phyloP scores from a whole-genome alignment of 1,140 invertebrate genomes.

The Thalassaphorura encarpata region DNA sequence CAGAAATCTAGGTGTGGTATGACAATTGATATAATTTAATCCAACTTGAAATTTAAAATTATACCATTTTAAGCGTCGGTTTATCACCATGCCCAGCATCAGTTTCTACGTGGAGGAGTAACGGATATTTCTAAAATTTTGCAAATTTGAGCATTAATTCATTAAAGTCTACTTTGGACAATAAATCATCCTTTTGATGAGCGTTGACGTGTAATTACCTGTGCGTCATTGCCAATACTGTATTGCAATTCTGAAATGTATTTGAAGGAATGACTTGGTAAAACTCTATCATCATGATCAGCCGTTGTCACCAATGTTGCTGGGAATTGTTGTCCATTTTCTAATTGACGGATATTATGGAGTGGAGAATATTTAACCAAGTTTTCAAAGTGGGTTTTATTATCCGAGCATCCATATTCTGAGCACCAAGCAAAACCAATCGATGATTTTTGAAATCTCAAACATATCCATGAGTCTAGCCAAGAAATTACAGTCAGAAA shows the following conservation, averaged over 20 bases:
- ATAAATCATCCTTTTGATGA: neutral
- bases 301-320: slow-evolving; percentile 72
- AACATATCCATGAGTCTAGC: slow-evolving; percentile 90
- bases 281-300: slow-evolving; percentile 68
- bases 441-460: slow-evolving; percentile 96
- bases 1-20: too few relatives aligned
- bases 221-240: slow-evolving; percentile 38
- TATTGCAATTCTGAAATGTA: slow-evolving; percentile 54
- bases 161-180: neutral
- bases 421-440: slow-evolving; percentile 90
- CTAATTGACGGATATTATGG: too few relatives aligned
- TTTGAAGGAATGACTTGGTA: slow-evolving; percentile 53
- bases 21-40: too few relatives aligned
- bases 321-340: slow-evolving; percentile 71
- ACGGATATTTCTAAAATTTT: slow-evolving; percentile 60
- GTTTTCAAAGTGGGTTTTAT: slow-evolving; percentile 77
- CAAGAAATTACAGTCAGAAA: slow-evolving; percentile 33
- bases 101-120: slow-evolving; percentile 81
- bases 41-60: too few relatives aligned
- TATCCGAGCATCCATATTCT: slow-evolving; percentile 87
- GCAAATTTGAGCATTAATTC: neutral
- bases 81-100: slow-evolving; percentile 94
- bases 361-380: slow-evolving; percentile 87
- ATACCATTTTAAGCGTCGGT: slow-evolving; percentile 45
- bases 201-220: too few relatives aligned